Conservation (phyloP, 2,113 vertebrate genomes). For the Oryzias woworae region DNA sequence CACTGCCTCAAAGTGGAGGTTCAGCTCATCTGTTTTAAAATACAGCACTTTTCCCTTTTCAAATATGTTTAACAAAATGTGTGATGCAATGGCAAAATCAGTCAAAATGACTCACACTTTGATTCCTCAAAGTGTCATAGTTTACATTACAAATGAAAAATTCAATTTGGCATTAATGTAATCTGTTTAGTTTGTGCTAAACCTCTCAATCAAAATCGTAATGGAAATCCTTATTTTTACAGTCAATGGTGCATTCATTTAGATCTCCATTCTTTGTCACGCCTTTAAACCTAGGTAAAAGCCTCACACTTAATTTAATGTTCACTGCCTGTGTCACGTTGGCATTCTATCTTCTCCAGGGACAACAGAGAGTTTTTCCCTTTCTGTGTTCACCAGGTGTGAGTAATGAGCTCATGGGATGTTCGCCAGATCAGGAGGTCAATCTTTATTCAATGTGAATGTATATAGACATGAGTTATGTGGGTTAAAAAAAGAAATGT, state of each 20-base stretch:
- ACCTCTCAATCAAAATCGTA: too few species aligned
- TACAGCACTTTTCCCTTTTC: not conserved
- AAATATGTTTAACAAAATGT: not conserved
- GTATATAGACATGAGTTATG: not conserved
- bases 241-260: not conserved
- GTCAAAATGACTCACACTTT: conserved; percentile 28
- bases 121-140: conserved; percentile 6
- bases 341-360: not conserved
- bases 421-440: not conserved
- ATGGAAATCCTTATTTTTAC: too few species aligned
- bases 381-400: conserved; percentile 20
- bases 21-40: too few species aligned
- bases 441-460: conserved; percentile 20
- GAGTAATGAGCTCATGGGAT: not conserved
- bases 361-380: conserved; percentile 29
- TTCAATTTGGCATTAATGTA: too few species aligned
- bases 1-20: not conserved
- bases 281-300: conserved; percentile 1
- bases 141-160: not conserved
- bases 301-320: conserved; percentile 22
- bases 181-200: too few species aligned
- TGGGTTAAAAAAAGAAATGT: too few species aligned
- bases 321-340: conserved; percentile 8
- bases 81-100: conserved; percentile 4
- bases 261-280: not conserved